phyloP scores from a whole-genome alignment of 2,113 vertebrate genomes.

The Charadrius vociferus region DNA sequence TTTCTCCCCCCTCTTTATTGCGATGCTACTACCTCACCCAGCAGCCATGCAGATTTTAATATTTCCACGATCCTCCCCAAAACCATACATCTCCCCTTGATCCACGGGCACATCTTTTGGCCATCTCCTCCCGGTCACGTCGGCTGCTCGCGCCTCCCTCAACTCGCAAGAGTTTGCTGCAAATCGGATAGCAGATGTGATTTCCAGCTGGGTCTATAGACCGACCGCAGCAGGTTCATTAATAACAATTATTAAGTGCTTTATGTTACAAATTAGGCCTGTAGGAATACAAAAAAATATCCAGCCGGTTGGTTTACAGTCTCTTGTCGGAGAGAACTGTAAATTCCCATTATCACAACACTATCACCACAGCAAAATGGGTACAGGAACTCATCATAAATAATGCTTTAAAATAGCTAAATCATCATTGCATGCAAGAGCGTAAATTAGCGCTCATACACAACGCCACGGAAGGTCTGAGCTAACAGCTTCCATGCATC shows the following conservation, averaged over 20 bases:
- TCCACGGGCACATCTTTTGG: background rate
- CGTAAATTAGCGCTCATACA: conserved; percentile 54
- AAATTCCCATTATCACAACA: conserved; percentile 76
- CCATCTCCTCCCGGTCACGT: conserved; percentile 50
- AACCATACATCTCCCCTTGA: fast-evolving
- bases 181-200: conserved; percentile 72
- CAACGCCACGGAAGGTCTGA: background rate
- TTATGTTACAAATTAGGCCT: conserved; percentile 78
- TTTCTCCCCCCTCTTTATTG: background rate
- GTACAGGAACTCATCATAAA: conserved; percentile 62
- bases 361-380: conserved; percentile 53
- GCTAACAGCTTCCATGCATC: conserved; percentile 9
- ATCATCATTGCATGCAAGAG: conserved; percentile 59
- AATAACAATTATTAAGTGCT: conserved; percentile 84
- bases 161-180: background rate
- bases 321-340: conserved; percentile 60
- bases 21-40: background rate
- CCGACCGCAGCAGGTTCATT: conserved; percentile 75
- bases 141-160: conserved; percentile 30
- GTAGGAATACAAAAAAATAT: conserved; percentile 71
- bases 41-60: background rate
- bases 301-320: conserved; percentile 68
- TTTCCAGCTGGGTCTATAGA: conserved; percentile 80
- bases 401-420: conserved; percentile 69
- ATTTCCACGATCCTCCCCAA: background rate